Conservation (phyloP, 2,888 invertebrate species). For the Polydrusus tereticollis region DNA sequence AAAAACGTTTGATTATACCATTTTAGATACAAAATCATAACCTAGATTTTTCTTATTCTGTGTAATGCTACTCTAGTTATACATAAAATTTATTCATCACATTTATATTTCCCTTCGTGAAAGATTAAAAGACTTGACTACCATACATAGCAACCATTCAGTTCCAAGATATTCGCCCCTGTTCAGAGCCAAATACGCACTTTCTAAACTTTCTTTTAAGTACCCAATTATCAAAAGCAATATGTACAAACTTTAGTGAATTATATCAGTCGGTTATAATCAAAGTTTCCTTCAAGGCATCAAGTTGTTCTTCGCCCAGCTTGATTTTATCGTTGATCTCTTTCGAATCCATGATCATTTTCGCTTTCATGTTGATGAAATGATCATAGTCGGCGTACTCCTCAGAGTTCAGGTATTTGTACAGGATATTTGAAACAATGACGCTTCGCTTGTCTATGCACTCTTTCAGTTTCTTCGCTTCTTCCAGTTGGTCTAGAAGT, state of each 20-base stretch:
- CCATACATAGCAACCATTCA: constrained; percentile 1
- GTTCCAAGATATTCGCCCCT: background rate
- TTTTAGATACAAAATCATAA: background rate
- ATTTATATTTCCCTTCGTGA: constrained; percentile 13
- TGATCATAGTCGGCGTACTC: constrained; percentile 86
- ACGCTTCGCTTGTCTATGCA: constrained; percentile 84
- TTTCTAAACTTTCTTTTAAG: background rate
- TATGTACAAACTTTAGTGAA: too few species aligned
- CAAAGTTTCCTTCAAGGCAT: constrained; percentile 76
- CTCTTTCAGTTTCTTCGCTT: constrained; percentile 84
- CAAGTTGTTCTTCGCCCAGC: constrained; percentile 83
- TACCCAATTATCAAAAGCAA: background rate
- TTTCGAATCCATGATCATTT: constrained; percentile 84
- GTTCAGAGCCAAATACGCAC: background rate
- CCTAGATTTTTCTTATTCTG: background rate
- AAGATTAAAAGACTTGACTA: constrained; percentile 14
- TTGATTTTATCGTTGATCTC: constrained; percentile 88
- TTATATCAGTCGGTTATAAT: constrained; percentile 64
- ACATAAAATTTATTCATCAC: constrained; percentile 5
- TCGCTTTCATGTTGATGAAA: constrained; percentile 89
- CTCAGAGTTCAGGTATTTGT: constrained; percentile 78
- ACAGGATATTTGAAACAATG: constrained; percentile 78
- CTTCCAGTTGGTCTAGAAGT: constrained; percentile 82
- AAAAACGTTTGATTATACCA: background rate
- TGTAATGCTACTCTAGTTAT: background rate